Base-by-base conservation (phyloP, 2,888 invertebrate genomes). In the Hyposoter didymator region DNA sequence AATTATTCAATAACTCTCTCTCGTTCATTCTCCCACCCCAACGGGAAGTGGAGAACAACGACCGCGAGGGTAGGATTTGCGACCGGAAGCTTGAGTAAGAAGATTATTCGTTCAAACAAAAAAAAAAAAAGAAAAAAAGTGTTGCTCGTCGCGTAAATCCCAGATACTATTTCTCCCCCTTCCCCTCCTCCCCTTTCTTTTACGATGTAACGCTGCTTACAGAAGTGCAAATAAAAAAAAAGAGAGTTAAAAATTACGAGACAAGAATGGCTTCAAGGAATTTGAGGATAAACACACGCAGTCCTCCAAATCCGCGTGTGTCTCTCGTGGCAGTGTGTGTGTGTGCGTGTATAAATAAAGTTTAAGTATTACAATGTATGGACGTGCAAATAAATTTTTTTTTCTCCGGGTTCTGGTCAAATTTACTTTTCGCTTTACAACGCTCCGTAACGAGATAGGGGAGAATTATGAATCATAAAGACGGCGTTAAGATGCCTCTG, bases 71-170 rank as follows among this genome's bases (percentile, higher is more conserved):
- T 22, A 17, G 82, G 78, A 86, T 86, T 74, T 72, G 78, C 84
- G 87, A 88, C 91, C 91, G 92, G 91, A 92, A 91, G 88, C 89
- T 79, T 69, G 85, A 84, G 83, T 32, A 62, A 80, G 75, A 32
- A 59, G 90, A 89, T 90, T 91, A 92, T 91, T 91, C 91, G 39
- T 89, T n/a, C n/a, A n/a, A n/a, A n/a, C n/a, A n/a, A n/a, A n/a
- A n/a, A n/a, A n/a, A n/a, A n/a, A n/a, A n/a, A 89, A 90, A 90
- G 90, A 90, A 90, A 91, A 90, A 84, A 70, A 14, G 17, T 35
- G 19, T 64, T 55, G 12, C 45, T 82, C 78, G 59, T 73, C 66
- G 55, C 55, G 84, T 72, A 70, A 47, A 76, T 75, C 66, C 43
- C 78, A 17, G 32, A 1, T 10, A 22, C 43, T 1, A 12, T n/a